phyloP scores from a whole-genome alignment of 2,888 invertebrate genomes.

The Heteropelma amictum region DNA sequence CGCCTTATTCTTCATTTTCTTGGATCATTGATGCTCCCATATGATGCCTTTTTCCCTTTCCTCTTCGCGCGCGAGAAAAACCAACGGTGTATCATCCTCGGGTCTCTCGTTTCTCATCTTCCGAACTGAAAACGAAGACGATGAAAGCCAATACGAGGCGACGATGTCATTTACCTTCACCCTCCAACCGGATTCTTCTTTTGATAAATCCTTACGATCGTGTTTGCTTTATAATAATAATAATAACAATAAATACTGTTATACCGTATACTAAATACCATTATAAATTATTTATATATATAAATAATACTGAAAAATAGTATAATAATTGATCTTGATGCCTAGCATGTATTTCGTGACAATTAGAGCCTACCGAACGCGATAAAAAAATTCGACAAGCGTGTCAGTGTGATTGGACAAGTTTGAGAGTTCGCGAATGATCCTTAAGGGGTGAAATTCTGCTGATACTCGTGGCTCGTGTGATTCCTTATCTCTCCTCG shows the following conservation, averaged over 20 bases:
- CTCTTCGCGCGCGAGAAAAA: background rate
- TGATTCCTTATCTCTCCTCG: constrained; percentile 32
- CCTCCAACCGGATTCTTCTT: background rate
- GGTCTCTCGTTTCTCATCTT: constrained; percentile 25
- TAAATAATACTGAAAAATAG: too few relatives aligned
- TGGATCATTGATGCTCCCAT: constrained; percentile 25
- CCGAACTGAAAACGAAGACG: constrained; percentile 3
- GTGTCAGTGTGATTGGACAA: background rate
- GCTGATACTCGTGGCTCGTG: constrained; percentile 1
- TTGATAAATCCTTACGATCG: too few relatives aligned
- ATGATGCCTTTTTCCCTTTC: background rate
- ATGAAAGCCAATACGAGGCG: background rate
- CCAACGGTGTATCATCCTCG: too few relatives aligned
- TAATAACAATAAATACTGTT: too few relatives aligned
- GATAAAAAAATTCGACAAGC: background rate
- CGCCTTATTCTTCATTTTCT: constrained; percentile 43
- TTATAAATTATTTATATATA: too few relatives aligned
- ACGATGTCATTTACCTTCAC: background rate
- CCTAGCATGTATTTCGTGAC: too few relatives aligned
- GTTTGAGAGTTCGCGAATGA: background rate
- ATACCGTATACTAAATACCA: too few relatives aligned
- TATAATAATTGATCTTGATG: too few relatives aligned
- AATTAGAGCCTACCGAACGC: background rate
- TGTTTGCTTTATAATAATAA: too few relatives aligned
- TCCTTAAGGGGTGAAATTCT: too few relatives aligned